Conservation (phyloP, 2,797 vertebrate genomes). For the Peromyscus nudipes region DNA sequence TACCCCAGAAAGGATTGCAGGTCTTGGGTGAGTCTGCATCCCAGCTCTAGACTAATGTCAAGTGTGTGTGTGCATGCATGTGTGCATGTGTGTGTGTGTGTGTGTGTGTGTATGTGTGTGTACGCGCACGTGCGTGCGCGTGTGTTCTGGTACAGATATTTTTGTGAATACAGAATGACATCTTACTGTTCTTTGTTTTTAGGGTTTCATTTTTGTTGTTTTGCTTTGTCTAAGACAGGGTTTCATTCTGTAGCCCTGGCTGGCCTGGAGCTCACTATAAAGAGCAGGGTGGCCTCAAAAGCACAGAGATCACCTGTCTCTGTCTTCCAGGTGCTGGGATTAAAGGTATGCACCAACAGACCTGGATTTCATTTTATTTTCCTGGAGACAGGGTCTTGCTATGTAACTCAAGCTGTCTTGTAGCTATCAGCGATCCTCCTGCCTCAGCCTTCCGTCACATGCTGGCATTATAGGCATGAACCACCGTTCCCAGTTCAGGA, state of each 20-base stretch:
- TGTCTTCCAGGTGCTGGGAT: neutral
- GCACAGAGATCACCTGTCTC: neutral
- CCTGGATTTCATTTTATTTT: neutral
- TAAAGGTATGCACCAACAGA: neutral
- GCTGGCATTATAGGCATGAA: neutral
- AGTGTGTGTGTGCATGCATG: neutral
- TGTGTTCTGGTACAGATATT: neutral
- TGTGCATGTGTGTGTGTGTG: neutral
- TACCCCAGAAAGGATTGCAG: neutral
- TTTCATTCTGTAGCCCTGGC: neutral
- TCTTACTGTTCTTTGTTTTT: neutral
- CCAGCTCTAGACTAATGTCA: neutral
- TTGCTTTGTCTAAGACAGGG: neutral
- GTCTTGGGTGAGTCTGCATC: neutral
- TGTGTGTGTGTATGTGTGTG: neutral
- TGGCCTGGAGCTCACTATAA: neutral
- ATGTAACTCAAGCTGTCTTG: neutral
- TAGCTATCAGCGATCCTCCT: neutral
- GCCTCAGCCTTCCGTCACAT: neutral
- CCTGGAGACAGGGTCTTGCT: neutral
- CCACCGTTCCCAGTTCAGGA: neutral
- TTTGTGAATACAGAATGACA: neutral
- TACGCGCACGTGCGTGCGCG: neutral
- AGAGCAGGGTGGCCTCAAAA: neutral
- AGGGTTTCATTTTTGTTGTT: neutral